Percentiles rank a stretch among this genome's conserved stretches.
phyloP scores from a whole-genome alignment of 2,113 vertebrate genomes.

The Channa maculata region DNA sequence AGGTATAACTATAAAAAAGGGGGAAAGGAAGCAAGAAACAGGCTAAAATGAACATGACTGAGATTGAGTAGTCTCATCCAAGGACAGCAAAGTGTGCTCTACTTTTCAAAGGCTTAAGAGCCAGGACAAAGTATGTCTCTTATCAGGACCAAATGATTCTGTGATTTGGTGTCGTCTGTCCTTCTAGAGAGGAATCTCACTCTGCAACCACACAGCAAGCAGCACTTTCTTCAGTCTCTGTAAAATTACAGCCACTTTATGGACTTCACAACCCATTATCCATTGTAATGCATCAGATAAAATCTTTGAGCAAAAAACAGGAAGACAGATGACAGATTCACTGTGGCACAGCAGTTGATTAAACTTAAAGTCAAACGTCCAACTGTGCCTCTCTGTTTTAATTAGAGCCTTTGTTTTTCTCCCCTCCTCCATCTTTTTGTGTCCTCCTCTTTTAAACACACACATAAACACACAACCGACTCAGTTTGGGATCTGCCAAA shows the following conservation, averaged over 20 bases:
- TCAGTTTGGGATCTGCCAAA: conserved; percentile 22
- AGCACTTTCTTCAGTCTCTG: conserved; percentile 1
- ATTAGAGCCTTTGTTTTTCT: conserved; percentile 1
- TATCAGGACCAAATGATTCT: conserved; percentile 42
- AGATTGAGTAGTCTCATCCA: conserved; percentile 49
- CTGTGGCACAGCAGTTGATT: conserved; percentile 20
- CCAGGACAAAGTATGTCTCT: conserved; percentile 44
- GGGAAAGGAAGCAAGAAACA: conserved; percentile 40
- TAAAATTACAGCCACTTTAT: conserved; percentile 34
- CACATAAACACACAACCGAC: neutral
- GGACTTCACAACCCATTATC: conserved; percentile 21
- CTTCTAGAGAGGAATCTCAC: conserved; percentile 15
- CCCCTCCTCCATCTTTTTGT: neutral
- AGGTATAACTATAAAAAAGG: conserved; percentile 37
- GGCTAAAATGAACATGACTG: conserved; percentile 42
- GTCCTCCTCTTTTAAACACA: conserved; percentile 6
- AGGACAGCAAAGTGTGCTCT: conserved; percentile 39
- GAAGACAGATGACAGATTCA: conserved; percentile 15
- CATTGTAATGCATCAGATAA: conserved; percentile 13
- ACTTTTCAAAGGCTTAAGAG: conserved; percentile 48
- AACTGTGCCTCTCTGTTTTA: conserved; percentile 34
- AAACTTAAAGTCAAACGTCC: conserved; percentile 1
- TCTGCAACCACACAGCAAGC: conserved; percentile 5
- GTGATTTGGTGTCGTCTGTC: conserved; percentile 37
- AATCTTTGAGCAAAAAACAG: conserved; percentile 28